phyloP scores from a whole-genome alignment of 2,888 invertebrate genomes.

The Drosophila peninsularis region DNA sequence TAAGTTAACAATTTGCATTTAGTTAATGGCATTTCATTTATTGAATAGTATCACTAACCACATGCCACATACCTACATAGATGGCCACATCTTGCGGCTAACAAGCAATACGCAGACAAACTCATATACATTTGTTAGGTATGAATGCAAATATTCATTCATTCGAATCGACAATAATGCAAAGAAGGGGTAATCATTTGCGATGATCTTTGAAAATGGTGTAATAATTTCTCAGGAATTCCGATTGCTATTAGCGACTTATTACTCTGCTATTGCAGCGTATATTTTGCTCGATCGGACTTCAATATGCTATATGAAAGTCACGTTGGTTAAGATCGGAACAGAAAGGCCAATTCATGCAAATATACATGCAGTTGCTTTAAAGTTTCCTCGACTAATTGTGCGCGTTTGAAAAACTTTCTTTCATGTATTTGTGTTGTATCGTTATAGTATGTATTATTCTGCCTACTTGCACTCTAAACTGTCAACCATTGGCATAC shows the following conservation, averaged over 20 bases:
- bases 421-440: neutral
- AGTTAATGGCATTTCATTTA: constrained; percentile 24
- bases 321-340: neutral
- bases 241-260: neutral
- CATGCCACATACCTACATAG: neutral
- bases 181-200: neutral
- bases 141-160: neutral
- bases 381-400: neutral
- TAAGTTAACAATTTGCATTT: constrained; percentile 12
- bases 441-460: neutral
- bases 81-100: neutral
- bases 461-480: constrained; percentile 19
- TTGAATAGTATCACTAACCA: constrained; percentile 4
- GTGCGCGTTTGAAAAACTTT: neutral
- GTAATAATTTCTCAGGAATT: neutral
- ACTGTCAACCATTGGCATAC: constrained; percentile 18
- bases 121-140: neutral
- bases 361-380: neutral
- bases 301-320: neutral
- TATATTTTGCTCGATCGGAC: neutral
- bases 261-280: too few species aligned
- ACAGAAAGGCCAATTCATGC: neutral
- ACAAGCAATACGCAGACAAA: neutral
- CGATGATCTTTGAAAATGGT: neutral
- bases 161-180: neutral